Evolutionary conservation across 2,113 vertebrate species (phyloP).

Genomic region (Hyperopisus bebe): DNA sequence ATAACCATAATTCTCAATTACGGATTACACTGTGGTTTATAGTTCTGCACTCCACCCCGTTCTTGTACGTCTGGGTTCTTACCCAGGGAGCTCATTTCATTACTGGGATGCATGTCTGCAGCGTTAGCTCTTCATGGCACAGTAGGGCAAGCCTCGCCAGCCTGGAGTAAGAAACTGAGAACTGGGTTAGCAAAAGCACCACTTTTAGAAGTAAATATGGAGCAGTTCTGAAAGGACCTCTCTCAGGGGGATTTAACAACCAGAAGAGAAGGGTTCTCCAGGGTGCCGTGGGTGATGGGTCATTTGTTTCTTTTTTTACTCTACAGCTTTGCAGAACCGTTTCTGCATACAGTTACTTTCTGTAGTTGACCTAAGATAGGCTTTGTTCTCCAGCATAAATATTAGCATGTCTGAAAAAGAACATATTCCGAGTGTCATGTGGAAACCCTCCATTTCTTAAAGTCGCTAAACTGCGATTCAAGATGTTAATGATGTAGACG

Average conservation of each 20-base stretch:
- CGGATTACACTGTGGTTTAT: neutral
- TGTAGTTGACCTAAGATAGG: slow-evolving; percentile 28
- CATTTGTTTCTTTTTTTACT: neutral
- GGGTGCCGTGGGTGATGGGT: neutral
- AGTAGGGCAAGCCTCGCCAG: neutral
- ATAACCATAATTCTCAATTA: neutral
- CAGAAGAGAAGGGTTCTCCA: neutral
- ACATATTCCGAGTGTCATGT: slow-evolving; percentile 42
- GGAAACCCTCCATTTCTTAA: slow-evolving; percentile 49
- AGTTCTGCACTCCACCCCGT: neutral
- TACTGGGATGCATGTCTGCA: neutral
- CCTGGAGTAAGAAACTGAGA: neutral
- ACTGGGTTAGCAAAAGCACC: neutral
- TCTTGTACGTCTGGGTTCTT: neutral
- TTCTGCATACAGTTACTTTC: slow-evolving; percentile 7
- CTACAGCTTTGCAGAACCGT: neutral
- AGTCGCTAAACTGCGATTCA: slow-evolving; percentile 49
- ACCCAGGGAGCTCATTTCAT: neutral
- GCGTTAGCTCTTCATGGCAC: neutral
- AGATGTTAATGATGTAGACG: slow-evolving; percentile 42
- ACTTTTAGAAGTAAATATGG: neutral
- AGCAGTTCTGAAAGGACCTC: neutral
- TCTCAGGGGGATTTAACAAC: neutral
- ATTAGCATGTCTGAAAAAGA: slow-evolving; percentile 45
- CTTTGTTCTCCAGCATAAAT: slow-evolving; percentile 43